Evolutionary conservation across 1,140 invertebrate species (phyloP), one percentile per base, ranked within the genome.

Genomic region (Heliconius himera): DNA sequence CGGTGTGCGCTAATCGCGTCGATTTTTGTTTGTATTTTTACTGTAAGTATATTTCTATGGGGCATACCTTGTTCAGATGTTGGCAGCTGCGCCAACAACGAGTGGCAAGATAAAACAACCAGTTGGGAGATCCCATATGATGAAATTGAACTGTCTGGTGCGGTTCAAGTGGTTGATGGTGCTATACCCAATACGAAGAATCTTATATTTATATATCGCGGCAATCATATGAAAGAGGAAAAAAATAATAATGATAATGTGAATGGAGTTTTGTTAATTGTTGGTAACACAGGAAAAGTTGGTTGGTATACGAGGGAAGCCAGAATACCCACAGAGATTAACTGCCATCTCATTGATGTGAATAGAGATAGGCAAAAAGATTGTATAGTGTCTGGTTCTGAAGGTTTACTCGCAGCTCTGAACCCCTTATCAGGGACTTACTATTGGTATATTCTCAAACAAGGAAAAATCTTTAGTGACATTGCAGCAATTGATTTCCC

Each of bases 11-110:
- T 97, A 81, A 90, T 97, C 18, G 91, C 95, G 16, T 97, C 97
- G 9, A 96, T 97, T 78, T 84, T 97, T 36, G 87, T 97, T 20
- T 97, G 97, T 84, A 89, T 97, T 36, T 92, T 97, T 70, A 97
- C 96, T 16, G 95, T 97, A 26, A 84, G 97, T 16, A 95, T 96
- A 82, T 97, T 97, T 89, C 90, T 98, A 3, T 97, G 97, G 96
- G 95, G 96, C 18, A 90, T 97, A 81, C 97, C 97, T 1, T 97
- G 97, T 85, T 95, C 95, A 1, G 95, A 97, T 79, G 94, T 95
- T 5, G 95, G 96, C 3, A 95, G 96, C 60, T 97, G 97, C 81
- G 94, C 95, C 41, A 91, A 91, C 76, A 91, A 88, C 2, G 88
- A 93, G 1, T 90, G 93, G 93, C 89, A 95, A 82, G 85, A 95